These are phyloP conservation scores for Triplophysa yarkandensis DNA, from an alignment of 2,797 vertebrate genomes.

Conservation along the genomic window DNA sequence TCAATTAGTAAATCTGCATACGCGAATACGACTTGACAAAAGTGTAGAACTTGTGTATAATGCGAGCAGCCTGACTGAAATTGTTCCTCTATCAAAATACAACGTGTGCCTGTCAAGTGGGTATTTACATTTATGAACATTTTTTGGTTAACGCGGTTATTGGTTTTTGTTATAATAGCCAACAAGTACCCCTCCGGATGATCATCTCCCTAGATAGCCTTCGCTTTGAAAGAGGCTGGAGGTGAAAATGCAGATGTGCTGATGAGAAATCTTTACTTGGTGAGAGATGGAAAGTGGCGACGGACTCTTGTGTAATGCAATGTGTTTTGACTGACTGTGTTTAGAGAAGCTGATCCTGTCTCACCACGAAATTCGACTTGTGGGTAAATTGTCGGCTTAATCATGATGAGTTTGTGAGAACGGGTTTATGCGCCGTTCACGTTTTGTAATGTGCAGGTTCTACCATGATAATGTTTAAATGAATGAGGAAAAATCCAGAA, in stretches of 20 bases:
- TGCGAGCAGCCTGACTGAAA: no score
- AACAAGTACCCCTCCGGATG: no score
- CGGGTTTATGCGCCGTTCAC: background rate
- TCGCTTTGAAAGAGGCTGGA: no score
- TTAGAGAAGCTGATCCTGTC: background rate
- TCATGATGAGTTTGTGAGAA: background rate
- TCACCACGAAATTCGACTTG: background rate
- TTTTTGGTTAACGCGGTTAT: no score
- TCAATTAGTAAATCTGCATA: no score
- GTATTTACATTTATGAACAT: no score
- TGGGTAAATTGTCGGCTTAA: background rate
- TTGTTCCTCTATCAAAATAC: no score
- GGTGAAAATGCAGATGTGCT: conserved; percentile 1
- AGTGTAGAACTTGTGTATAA: no score
- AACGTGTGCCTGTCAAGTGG: no score
- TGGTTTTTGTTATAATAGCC: no score
- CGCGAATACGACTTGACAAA: no score
- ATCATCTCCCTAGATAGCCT: no score
- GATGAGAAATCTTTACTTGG: background rate
- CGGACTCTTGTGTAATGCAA: background rate
- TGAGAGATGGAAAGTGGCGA: background rate
- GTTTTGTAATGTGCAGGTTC: background rate
- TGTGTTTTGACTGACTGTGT: background rate
- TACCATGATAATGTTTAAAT: background rate
- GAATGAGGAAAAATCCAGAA: background rate